Evolutionary conservation across 2,888 invertebrate species (phyloP).

Genomic region (Platycheirus albimanus): DNA sequence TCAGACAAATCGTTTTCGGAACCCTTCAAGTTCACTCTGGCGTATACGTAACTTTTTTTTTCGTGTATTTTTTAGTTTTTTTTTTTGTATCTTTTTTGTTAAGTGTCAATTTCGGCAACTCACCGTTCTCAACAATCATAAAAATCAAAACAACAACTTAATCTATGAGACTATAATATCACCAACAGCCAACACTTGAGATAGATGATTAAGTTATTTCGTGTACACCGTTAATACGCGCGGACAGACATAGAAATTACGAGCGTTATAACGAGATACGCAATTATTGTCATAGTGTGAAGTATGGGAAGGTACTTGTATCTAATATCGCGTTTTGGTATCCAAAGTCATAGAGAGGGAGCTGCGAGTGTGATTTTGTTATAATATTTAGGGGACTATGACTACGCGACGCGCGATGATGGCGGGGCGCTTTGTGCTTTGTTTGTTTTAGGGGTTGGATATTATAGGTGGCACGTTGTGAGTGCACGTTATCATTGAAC

Average conservation of each 20-base stretch:
- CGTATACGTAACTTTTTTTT: slow-evolving; percentile 57
- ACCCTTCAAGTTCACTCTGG: slow-evolving; percentile 28
- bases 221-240: slow-evolving; percentile 41
- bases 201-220: slow-evolving; percentile 58
- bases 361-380: slow-evolving; percentile 9
- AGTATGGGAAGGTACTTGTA: slow-evolving; percentile 8
- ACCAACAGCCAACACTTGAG: slow-evolving; percentile 61
- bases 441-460: slow-evolving; percentile 4
- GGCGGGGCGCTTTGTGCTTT: background rate
- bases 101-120: slow-evolving; percentile 33
- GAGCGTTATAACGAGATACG: slow-evolving; percentile 45
- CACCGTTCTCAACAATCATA: slow-evolving; percentile 33
- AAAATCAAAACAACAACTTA: slow-evolving; percentile 63
- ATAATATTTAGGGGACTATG: too few species aligned
- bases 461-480: background rate
- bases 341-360: background rate
- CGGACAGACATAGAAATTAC: slow-evolving; percentile 29
- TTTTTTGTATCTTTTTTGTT: slow-evolving; percentile 2
- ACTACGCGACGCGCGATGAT: too few species aligned
- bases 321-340: background rate
- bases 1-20: slow-evolving; percentile 7
- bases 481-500: slow-evolving; percentile 8
- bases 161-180: slow-evolving; percentile 49
- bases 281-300: slow-evolving; percentile 52
- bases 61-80: too few species aligned